Conservation (phyloP, 2,888 invertebrate genomes). For the Scrobipalpa costella region DNA sequence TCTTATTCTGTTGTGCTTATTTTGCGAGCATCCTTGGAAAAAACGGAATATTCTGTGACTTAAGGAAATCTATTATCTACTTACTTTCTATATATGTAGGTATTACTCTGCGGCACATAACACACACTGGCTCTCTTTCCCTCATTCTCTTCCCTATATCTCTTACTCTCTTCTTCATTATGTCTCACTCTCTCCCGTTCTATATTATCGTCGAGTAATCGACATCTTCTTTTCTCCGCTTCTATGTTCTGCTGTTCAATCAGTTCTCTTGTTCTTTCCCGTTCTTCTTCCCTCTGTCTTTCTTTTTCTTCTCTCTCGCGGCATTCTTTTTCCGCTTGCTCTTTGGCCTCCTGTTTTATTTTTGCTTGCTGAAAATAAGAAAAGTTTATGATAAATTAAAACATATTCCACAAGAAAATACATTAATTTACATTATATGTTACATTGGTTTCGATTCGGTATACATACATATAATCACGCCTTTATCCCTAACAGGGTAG, state of each 20-base stretch:
- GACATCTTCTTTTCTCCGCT: constrained; percentile 4
- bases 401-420: too few species aligned
- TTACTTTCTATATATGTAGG: constrained; percentile 41
- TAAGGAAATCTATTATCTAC: constrained; percentile 27
- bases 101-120: constrained; percentile 36
- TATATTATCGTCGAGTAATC: neutral
- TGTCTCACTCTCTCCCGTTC: constrained; percentile 9
- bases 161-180: neutral
- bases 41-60: neutral
- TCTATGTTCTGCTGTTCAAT: constrained; percentile 32
- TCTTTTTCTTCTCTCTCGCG: constrained; percentile 65
- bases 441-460: too few species aligned
- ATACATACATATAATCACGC: too few species aligned
- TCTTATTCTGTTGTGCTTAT: too few species aligned
- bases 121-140: constrained; percentile 50
- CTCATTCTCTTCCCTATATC: constrained; percentile 38
- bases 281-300: constrained; percentile 56
- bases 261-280: constrained; percentile 41
- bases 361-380: constrained; percentile 66
- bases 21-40: too few species aligned
- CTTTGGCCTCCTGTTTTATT: constrained; percentile 72
- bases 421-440: too few species aligned
- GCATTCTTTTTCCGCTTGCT: constrained; percentile 62
- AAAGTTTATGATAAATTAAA: too few species aligned
- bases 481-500: too few species aligned